phyloP scores from a whole-genome alignment of 1,140 invertebrate species.

The Asobara japonica region DNA sequence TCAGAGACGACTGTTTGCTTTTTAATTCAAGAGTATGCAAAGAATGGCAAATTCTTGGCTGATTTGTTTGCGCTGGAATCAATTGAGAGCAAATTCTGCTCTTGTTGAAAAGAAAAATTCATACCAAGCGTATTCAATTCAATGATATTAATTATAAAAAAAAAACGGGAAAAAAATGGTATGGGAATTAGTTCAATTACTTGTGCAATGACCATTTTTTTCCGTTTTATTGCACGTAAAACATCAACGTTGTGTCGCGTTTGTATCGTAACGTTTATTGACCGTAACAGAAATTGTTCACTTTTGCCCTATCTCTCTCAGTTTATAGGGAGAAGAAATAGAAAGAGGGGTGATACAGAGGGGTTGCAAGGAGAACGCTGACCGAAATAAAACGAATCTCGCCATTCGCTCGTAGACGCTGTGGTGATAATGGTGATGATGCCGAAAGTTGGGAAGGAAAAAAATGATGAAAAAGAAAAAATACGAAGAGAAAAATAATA shows the following conservation, averaged over 20 bases:
- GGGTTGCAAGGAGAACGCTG: slow-evolving; percentile 2
- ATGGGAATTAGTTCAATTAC: too few relatives aligned
- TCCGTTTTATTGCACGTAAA: neutral
- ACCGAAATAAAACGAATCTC: slow-evolving; percentile 40
- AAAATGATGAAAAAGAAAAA: slow-evolving; percentile 11
- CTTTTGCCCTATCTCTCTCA: slow-evolving; percentile 20
- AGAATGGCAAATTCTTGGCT: neutral
- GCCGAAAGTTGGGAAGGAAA: neutral
- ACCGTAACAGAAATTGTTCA: slow-evolving; percentile 23
- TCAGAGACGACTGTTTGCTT: slow-evolving; percentile 6
- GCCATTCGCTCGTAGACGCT: slow-evolving; percentile 22
- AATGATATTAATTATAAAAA: neutral
- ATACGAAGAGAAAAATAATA: slow-evolving; percentile 22
- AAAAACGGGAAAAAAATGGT: too few relatives aligned
- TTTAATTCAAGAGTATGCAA: slow-evolving; percentile 17
- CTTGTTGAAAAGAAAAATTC: neutral
- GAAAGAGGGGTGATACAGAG: neutral
- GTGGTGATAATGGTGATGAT: slow-evolving; percentile 39
- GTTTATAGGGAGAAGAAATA: slow-evolving; percentile 7
- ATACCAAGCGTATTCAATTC: neutral
- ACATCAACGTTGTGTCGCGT: slow-evolving; percentile 19
- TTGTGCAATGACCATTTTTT: too few relatives aligned
- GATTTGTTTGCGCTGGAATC: neutral
- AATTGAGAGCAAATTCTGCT: neutral
- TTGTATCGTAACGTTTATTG: slow-evolving; percentile 21